Evolutionary conservation across 2,797 vertebrate species (phyloP).

Genomic region (Paratrypauchen microcephalus): DNA sequence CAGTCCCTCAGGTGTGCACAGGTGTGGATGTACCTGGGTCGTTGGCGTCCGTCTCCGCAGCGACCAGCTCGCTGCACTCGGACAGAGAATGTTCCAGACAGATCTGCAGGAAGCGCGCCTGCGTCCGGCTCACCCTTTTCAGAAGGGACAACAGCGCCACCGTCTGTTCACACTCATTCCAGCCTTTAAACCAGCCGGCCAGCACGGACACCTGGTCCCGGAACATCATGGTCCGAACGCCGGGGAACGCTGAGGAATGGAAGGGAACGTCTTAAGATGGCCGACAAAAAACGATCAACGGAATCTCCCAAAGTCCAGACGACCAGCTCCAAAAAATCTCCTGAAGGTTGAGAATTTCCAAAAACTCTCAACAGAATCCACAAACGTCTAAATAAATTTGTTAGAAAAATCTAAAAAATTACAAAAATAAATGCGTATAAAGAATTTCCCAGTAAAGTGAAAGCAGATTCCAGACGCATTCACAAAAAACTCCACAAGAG

Average conservation of each 20-base stretch:
- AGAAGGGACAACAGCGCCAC: conserved; percentile 94
- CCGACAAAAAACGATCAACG: too few species aligned
- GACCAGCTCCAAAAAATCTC: too few species aligned
- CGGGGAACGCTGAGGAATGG: too few species aligned
- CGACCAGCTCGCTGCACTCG: conserved; percentile 92
- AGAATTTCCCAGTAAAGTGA: background rate
- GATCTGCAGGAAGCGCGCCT: conserved; percentile 97
- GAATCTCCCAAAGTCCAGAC: too few species aligned
- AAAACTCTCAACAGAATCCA: background rate
- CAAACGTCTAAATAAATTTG: background rate
- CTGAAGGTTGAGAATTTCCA: background rate
- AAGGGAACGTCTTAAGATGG: too few species aligned
- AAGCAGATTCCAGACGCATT: too few species aligned
- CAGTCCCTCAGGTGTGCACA: too few species aligned
- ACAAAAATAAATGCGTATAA: background rate
- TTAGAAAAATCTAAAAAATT: background rate
- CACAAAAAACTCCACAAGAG: conserved; percentile 8
- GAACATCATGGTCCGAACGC: conserved; percentile 90
- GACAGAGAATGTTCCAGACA: conserved; percentile 95
- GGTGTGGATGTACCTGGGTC: conserved; percentile 83
- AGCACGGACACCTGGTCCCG: conserved; percentile 97
- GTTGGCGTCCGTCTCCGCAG: conserved; percentile 94
- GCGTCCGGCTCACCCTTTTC: conserved; percentile 93
- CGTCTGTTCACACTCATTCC: conserved; percentile 99
- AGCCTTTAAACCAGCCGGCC: conserved; percentile 97